These are phyloP conservation scores for Amphiprion percula DNA, from an alignment of 2,113 vertebrate species.

Conservation along the genomic window DNA sequence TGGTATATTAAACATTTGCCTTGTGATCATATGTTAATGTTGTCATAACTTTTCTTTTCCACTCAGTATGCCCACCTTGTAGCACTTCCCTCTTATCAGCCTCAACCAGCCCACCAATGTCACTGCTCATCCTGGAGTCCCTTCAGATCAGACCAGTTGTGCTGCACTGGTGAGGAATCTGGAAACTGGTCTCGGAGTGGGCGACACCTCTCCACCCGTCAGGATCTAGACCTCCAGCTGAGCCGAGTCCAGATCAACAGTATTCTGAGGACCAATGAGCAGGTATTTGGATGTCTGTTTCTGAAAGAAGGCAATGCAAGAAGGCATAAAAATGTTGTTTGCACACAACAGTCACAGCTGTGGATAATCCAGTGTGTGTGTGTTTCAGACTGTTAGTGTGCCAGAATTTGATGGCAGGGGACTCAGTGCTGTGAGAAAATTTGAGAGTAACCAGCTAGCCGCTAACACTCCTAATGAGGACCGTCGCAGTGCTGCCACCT, in stretches of 20 bases:
- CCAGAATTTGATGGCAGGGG: conserved; percentile 83
- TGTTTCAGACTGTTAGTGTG: conserved; percentile 77
- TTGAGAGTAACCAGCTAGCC: conserved; percentile 94
- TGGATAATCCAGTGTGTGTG: not conserved
- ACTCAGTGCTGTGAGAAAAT: conserved; percentile 86
- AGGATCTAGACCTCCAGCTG: conserved; percentile 88
- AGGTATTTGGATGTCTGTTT: conserved; percentile 60
- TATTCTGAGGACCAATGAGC: conserved; percentile 88
- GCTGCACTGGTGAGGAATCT: not conserved
- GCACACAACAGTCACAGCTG: too few species aligned
- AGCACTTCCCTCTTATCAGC: not conserved
- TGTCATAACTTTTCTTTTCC: not conserved
- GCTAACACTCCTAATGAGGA: conserved; percentile 94
- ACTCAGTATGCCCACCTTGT: conserved; percentile 1
- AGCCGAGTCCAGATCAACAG: conserved; percentile 87
- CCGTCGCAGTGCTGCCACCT: conserved; percentile 89
- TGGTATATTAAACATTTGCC: too few species aligned
- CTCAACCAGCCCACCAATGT: conserved; percentile 4
- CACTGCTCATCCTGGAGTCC: conserved; percentile 56
- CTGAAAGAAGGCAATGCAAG: too few species aligned
- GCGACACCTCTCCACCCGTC: conserved; percentile 70
- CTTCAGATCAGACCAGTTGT: conserved; percentile 12
- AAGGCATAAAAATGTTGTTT: too few species aligned
- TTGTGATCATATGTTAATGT: not conserved
- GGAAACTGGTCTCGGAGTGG: conserved; percentile 13